Base-by-base conservation (phyloP, 2,113 vertebrate species). In the Macroglossus sobrinus region DNA sequence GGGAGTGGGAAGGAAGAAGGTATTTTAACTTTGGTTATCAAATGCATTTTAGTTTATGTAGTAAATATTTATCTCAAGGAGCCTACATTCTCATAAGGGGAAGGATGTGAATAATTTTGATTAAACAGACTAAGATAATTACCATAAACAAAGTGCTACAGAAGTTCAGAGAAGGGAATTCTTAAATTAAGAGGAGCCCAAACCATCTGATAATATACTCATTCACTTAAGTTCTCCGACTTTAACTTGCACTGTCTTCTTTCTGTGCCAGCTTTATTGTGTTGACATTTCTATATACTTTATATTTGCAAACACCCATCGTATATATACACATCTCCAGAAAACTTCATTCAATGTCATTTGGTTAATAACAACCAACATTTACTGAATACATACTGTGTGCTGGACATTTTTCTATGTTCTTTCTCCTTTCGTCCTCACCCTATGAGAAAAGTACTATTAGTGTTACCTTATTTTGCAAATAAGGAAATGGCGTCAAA, bases 391-490 rank as follows among this genome's bases (percentile, higher is more conserved):
- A 24, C 9, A 53, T 78, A 35, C 21, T 86, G 3, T 33, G 50
- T 71, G 26, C 5, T 40, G 66, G 35, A 74, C 5, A 38, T 50
- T 88, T 45, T 71, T 63, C 68, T 64, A 53, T 85, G 40, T 76
- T 40, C n/a, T 24, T 81, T 47, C 59, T 88, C 68, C 40, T 84
- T 88, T 96, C 69, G 45, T 50, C 66, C 26, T 84, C 28, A 74
- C 18, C 24, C n/a, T 89, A 1, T 26, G 28, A 93, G n/a, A 40
- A 79, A 78, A 33, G 18, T 30, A 50, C 33, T 53, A 1, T 68
- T 63, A 33, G 78, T 76, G 24, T 35, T 53, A 55, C 30, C 7
- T 79, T 72, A 81, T 92, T 95, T 97, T 90, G 61, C 26, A 61
- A 91, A 91, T 74, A 24, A 89, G 38, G 57, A 79, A 94, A 43